phyloP scores from a whole-genome alignment of 2,113 vertebrate species.

The Amphilophus citrinellus region DNA sequence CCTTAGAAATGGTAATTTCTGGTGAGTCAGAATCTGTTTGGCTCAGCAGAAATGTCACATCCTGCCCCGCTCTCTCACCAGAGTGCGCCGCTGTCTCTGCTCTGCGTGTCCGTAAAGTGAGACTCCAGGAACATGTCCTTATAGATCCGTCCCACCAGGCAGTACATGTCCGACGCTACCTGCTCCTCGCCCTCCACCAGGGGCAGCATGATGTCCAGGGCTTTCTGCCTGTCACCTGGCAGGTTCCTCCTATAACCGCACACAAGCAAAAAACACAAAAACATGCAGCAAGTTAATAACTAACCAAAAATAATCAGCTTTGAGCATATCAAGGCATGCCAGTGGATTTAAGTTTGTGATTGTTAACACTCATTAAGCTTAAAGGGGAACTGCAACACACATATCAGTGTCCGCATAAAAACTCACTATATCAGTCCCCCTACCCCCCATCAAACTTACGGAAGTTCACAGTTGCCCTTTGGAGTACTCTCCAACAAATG shows the following conservation, averaged over 20 bases:
- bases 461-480: no score
- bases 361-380: not conserved
- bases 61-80: constrained; percentile 83
- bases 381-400: not conserved
- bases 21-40: constrained; percentile 33
- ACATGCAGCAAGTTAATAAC: not conserved
- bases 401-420: not conserved
- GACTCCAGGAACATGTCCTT: constrained; percentile 98
- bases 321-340: not conserved
- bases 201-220: constrained; percentile 95
- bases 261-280: constrained; percentile 4
- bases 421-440: not conserved
- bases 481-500: no score
- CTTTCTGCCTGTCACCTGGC: constrained; percentile 91
- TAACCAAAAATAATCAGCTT: not conserved
- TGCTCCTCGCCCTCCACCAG: constrained; percentile 91
- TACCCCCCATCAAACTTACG: not conserved
- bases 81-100: constrained; percentile 88
- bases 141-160: constrained; percentile 96
- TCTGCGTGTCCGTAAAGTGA: constrained; percentile 88
- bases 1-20: constrained; percentile 20
- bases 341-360: not conserved
- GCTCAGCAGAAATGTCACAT: constrained; percentile 19
- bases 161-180: constrained; percentile 97
- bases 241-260: constrained; percentile 87